Conservation (phyloP, 1,140 invertebrate genomes). For the Sitophilus oryzae region DNA sequence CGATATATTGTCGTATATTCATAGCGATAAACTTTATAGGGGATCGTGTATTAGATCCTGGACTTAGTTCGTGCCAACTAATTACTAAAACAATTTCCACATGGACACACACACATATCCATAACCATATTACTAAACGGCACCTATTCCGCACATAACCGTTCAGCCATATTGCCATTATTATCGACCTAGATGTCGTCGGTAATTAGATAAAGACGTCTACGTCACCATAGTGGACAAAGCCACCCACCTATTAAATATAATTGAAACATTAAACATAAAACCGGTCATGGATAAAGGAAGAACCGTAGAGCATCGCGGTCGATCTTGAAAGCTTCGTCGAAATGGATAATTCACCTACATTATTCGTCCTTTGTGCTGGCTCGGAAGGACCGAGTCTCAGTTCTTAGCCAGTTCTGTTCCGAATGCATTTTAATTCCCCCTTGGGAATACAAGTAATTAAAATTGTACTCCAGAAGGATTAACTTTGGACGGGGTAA, state of each 20-base stretch:
- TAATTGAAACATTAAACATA: conserved; percentile 28
- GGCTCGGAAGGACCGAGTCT: not conserved
- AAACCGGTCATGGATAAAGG: conserved; percentile 23
- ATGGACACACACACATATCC: conserved; percentile 10
- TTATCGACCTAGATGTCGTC: conserved; percentile 22
- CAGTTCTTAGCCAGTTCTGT: conserved; percentile 13
- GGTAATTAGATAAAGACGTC: conserved; percentile 24
- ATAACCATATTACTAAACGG: conserved; percentile 20
- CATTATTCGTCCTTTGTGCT: conserved; percentile 22
- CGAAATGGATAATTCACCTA: conserved; percentile 23
- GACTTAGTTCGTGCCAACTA: conserved; percentile 9
- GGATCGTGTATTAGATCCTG: too few relatives aligned
- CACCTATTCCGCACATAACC: conserved; percentile 10
- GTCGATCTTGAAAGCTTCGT: conserved; percentile 20
- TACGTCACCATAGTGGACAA: not conserved
- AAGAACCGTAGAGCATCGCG: conserved; percentile 7
- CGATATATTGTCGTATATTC: too few relatives aligned
- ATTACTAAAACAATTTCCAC: conserved; percentile 17
- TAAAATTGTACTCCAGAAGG: conserved; percentile 40
- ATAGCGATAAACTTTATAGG: too few relatives aligned
- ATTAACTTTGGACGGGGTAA: conserved; percentile 39
- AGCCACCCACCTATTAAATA: conserved; percentile 19
- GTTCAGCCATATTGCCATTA: conserved; percentile 10
- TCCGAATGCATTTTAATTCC: conserved; percentile 31
- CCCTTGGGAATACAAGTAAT: conserved; percentile 38